Evolutionary conservation across 2,113 vertebrate species (phyloP), one percentile per base, ranked within the genome.

Genomic region (Peromyscus maniculatus): DNA sequence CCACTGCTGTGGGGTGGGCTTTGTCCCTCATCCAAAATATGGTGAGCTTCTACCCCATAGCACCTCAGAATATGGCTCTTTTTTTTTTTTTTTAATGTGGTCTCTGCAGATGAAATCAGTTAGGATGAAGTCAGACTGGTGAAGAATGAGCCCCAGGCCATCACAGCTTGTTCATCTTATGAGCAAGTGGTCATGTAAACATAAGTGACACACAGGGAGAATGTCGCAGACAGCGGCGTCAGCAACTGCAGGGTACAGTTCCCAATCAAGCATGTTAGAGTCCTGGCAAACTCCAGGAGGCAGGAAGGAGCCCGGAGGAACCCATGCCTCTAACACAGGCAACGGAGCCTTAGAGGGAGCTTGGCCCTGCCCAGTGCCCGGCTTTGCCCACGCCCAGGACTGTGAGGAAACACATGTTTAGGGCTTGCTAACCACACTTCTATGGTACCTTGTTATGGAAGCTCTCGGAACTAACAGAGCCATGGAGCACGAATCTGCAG

Each of bases 151-250:
- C 59, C 43, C 82, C 71, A 71, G 66, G 52, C 39, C 55, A 62
- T 55, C 0, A 31, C 6, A n/a, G 43, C 10, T 46, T 78, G 72
- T 15, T n/a, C n/a, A 8, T 66, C 57, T 80, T 67, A 5, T 49
- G 33, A 69, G 46, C 92, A 33, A 33, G 19, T 67, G 94, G 62
- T 19, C 62, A 49, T 1, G 13, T 31, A 92, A n/a, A 75, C 46
- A 13, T 3, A 84, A 59, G 43, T n/a, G 78, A 87, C 46, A 31
- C 26, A 43, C 15, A 46, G 19, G 43, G 22, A 92, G 49, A 28
- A 21, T 0, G 0, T 15, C 43, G 2, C 1, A 19, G 15, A 55
- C 0, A n/a, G 15, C 22, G 17, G 83, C 52, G 22, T 36, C 62
- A 43, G 78, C 31, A 79, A 15, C 0, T 13, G 43, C 46, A 46